Evolutionary conservation across 2,113 vertebrate species (phyloP), one percentile per base, ranked within the genome.

Genomic region (Pteruthius melanotis): DNA sequence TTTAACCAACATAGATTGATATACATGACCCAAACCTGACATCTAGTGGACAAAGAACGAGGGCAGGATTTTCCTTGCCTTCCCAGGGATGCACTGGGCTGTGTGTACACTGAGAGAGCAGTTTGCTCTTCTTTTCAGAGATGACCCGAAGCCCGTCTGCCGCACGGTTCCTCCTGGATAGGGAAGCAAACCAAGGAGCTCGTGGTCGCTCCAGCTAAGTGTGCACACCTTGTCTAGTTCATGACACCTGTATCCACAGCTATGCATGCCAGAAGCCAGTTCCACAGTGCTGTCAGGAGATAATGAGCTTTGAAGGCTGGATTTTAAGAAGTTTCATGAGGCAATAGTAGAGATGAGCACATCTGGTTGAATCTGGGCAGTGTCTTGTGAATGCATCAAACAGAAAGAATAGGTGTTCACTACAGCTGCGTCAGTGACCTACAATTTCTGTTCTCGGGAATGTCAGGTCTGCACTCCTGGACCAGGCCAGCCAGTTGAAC

Each of bases 1-100:
- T 52, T 59, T 33, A 30, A 30, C 14, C 18, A 16, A 6, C 23
- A 7, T 1, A 21, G 24, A 39, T 31, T 24, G 70, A 45, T 47
- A 94, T 96, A 27, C 18, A 7, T 63, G 81, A 87, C 89, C 64
- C 91, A 88, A 96, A 94, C 31, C 87, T 95, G 97, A 96, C 97
- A 97, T 87, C 97, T 97, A 96, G 95, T 6, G 97, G 97, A 84
- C 16, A 24, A 39, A 78, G 47, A 77, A 47, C 0, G 13, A 65
- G 35, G 5, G 6, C 26, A 60, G 66, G 44, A 1, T 54, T 90
- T 81, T 40, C 23, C 12, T 15, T 83, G 8, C 11, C 17, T 52
- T 78, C 10, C 27, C 37, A 4, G 20, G 49, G 47, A 54, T 27
- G 18, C 15, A 0, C 13, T 74, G 23, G 0, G 5, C 19, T 31